Conservation (phyloP, 2,888 invertebrate species). For the Prenolepis imparis region DNA sequence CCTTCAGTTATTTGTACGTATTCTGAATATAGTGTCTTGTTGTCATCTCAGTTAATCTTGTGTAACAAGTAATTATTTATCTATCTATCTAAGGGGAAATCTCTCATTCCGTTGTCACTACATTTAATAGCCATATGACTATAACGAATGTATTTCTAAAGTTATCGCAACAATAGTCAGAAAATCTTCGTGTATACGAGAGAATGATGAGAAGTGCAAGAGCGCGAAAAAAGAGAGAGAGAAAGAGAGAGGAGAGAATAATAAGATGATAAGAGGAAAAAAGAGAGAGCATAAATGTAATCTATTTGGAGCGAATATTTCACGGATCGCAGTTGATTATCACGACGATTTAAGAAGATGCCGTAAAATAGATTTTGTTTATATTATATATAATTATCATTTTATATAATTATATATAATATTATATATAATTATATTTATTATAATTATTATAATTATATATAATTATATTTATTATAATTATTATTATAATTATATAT, state of each 20-base stretch:
- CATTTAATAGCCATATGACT: constrained; percentile 49
- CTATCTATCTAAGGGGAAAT: constrained; percentile 37
- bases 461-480: constrained; percentile 13
- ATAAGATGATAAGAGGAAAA: neutral
- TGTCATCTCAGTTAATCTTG: constrained; percentile 42
- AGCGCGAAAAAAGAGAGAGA: neutral
- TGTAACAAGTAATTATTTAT: constrained; percentile 45
- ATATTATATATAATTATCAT: neutral
- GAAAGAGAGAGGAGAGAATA: neutral
- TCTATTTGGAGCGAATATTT: constrained; percentile 56
- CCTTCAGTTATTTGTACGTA: constrained; percentile 57
- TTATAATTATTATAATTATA: neutral
- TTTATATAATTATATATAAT: neutral
- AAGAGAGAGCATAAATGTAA: constrained; percentile 45
- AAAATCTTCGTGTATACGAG: constrained; percentile 37
- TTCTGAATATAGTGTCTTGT: constrained; percentile 37
- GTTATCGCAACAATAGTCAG: constrained; percentile 22
- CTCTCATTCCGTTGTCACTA: constrained; percentile 46
- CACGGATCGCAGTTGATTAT: constrained; percentile 52
- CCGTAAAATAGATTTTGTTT: constrained; percentile 32
- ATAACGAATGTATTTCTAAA: constrained; percentile 50
- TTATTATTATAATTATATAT: neutral
- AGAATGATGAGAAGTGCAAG: neutral
- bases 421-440: neutral
- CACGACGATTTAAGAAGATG: constrained; percentile 16